Conservation (phyloP, 2,797 vertebrate species). For the Serranus cabrilla region DNA sequence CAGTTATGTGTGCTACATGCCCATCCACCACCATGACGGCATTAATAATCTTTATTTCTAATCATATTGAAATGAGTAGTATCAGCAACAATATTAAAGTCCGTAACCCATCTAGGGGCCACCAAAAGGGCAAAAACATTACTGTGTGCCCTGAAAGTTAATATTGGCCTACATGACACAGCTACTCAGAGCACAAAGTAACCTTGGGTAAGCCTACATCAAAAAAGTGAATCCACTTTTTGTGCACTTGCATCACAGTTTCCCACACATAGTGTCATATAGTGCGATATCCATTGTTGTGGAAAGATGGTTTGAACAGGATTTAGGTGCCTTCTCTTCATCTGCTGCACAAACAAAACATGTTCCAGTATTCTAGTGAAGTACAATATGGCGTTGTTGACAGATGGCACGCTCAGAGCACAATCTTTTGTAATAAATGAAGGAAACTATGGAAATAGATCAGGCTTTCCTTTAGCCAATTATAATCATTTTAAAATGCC, state of each 20-base stretch:
- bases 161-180: neutral
- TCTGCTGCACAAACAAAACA: neutral
- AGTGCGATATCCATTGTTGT: too few species aligned
- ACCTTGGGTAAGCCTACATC: neutral
- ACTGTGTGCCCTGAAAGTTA: neutral
- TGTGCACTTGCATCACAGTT: neutral
- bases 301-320: neutral
- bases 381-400: constrained; percentile 1
- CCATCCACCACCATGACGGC: too few species aligned
- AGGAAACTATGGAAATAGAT: neutral
- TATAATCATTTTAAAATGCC: neutral
- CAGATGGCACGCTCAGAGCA: constrained; percentile 1
- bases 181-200: neutral
- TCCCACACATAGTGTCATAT: neutral
- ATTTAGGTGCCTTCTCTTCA: neutral
- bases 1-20: too few species aligned
- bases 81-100: too few species aligned
- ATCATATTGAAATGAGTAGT: too few species aligned
- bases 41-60: too few species aligned
- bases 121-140: too few species aligned
- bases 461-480: neutral
- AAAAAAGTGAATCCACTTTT: neutral
- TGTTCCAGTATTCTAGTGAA: neutral
- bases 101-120: neutral
- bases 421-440: neutral